A percentile compares a stretch with the other conserved stretches of the same genome.
phyloP scores from a whole-genome alignment of 2,888 invertebrate species.

The Acrobasis repandana region DNA sequence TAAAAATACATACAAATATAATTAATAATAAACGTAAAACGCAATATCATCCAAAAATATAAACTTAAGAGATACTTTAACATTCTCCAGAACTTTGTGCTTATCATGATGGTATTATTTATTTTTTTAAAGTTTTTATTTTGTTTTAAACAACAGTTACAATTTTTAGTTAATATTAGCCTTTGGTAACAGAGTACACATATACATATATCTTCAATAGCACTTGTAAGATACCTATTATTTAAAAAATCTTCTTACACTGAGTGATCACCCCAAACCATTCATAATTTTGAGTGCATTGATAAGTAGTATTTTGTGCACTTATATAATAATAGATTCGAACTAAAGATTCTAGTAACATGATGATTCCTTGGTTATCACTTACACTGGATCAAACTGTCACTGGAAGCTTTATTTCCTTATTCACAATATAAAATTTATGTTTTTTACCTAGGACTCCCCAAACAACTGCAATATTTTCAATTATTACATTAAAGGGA shows the following conservation, averaged over 20 bases:
- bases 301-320: slow-evolving; percentile 66
- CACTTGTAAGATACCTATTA: slow-evolving; percentile 26
- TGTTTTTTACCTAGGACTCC: slow-evolving; percentile 97
- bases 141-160: slow-evolving; percentile 3
- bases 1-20: not conserved
- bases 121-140: not conserved
- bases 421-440: slow-evolving; percentile 98
- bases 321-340: slow-evolving; percentile 51
- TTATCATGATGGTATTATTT: not conserved
- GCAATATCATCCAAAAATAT: slow-evolving; percentile 12
- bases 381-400: slow-evolving; percentile 76
- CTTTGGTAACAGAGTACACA: slow-evolving; percentile 33
- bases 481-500: slow-evolving; percentile 96
- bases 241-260: slow-evolving; percentile 3
- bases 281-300: slow-evolving; percentile 42
- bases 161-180: slow-evolving; percentile 26
- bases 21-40: not conserved
- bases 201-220: slow-evolving; percentile 23
- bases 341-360: slow-evolving; percentile 36
- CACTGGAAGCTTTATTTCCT: slow-evolving; percentile 89
- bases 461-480: slow-evolving; percentile 97
- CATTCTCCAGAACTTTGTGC: slow-evolving; percentile 24
- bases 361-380: slow-evolving; percentile 32
- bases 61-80: slow-evolving; percentile 1
- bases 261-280: slow-evolving; percentile 11